phyloP scores from a whole-genome alignment of 2,113 vertebrate genomes.

The Anas platyrhynchos region DNA sequence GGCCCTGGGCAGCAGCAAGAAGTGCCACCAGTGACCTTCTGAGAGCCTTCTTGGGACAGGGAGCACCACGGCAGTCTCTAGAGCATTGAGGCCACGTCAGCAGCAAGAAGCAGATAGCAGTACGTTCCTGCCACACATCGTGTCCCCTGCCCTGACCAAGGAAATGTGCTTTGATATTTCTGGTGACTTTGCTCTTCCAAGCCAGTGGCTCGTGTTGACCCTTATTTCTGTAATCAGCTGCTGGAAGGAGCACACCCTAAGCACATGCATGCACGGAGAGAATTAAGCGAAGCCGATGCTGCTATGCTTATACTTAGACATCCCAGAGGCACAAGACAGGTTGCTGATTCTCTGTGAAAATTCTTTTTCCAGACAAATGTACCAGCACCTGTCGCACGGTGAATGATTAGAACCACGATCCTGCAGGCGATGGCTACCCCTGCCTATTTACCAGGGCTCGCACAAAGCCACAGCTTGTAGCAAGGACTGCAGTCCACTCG shows the following conservation, averaged over 20 bases:
- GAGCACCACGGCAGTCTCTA: accelerated
- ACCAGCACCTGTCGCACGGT: neutral
- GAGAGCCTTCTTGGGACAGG: neutral
- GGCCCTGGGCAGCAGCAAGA: neutral
- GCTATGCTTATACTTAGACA: neutral
- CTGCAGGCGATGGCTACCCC: neutral
- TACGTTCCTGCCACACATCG: neutral
- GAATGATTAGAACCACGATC: neutral
- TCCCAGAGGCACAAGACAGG: neutral
- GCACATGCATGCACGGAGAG: accelerated
- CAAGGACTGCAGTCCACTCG: neutral
- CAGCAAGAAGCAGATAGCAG: neutral
- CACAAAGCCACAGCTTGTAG: neutral
- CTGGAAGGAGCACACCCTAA: neutral
- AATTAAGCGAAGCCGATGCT: neutral
- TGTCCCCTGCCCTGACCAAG: accelerated
- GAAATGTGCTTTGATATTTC: neutral
- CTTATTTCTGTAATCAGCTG: neutral
- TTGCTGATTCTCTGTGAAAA: neutral
- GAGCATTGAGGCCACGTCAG: accelerated
- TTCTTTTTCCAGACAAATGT: neutral
- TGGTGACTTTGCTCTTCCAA: neutral
- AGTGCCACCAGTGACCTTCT: neutral
- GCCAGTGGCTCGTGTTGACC: neutral
- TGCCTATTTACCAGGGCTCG: neutral